Base-by-base conservation (phyloP, 1,140 invertebrate species). In the Formica selysi region DNA sequence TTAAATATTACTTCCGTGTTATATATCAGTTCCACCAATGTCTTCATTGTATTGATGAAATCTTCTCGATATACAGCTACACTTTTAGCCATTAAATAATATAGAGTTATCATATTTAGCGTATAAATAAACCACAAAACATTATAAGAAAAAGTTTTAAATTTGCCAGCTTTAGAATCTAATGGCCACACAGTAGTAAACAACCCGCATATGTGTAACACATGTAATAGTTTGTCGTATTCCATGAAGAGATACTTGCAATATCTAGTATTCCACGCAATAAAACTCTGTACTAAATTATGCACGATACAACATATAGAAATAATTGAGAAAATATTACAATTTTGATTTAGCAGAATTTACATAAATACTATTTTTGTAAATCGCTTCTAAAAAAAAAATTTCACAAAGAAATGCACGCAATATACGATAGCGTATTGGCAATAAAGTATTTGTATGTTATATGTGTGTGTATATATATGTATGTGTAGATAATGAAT, bases 21-120 rank as follows among this genome's bases (percentile, higher is more conserved):
- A 68, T 29, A 80, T 32, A 41, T 59, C 41, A 80, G n/a, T n/a
- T 80, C 78, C 13, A 80, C 78, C 11, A 80, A 3, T 10, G 48
- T 44, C 54, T 68, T 80, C 64, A 80, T 80, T 16, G 19, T 80
- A 54, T 80, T 41, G 22, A 80, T 19, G 0, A 68, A 65, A 22
- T 80, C n/a, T 65, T 11, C 11, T n/a, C 8, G 64, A 65, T 65
- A 8, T 19, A 4, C 10, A n/a, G 16, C 7, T 32, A 32, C 29
- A 1, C 36, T n/a, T 8, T 65, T 65, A 38, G 7, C 11, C 19
- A 38, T 3, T n/a, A 22, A n/a, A 16, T 22, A 65, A 38, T n/a
- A 38, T 38, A 38, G 32, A 38, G 1, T 38, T 51, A 38, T 48
- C 68, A 51, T 51, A 13, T 48, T 29, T 8, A 51, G 8, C 0